Conservation (phyloP, 2,113 vertebrate genomes). For the Trinectes maculatus region DNA sequence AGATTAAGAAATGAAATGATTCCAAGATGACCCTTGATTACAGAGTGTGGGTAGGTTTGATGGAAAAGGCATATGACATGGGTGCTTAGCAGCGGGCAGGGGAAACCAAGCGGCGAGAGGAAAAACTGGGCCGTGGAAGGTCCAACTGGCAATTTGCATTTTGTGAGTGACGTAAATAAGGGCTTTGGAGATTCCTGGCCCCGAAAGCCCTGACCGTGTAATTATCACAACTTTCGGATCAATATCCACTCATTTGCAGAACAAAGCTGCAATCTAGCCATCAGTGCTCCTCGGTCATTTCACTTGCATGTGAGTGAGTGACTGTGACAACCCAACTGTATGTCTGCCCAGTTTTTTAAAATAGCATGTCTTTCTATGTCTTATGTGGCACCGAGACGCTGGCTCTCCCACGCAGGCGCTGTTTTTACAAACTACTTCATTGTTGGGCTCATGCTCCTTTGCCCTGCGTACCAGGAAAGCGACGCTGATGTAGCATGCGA, state of each 20-base stretch:
- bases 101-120: conserved; percentile 18
- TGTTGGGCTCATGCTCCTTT: conserved; percentile 60
- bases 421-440: conserved; percentile 55
- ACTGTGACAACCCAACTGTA: conserved; percentile 59
- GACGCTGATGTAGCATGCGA: conserved; percentile 65
- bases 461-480: conserved; percentile 63
- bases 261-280: conserved; percentile 63
- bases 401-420: conserved; percentile 52
- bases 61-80: conserved; percentile 60
- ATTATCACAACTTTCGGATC: conserved; percentile 69
- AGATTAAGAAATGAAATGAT: conserved; percentile 73
- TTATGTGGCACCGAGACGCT: conserved; percentile 49
- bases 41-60: conserved; percentile 60
- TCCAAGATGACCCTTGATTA: conserved; percentile 76
- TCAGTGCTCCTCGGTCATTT: conserved; percentile 33
- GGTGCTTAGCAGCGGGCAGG: conserved; percentile 52
- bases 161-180: conserved; percentile 61
- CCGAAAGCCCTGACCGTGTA: conserved; percentile 54
- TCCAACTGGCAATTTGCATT: conserved; percentile 56
- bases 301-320: conserved; percentile 42
- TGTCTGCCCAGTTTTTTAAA: conserved; percentile 51
- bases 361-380: conserved; percentile 46
- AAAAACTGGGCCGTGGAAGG: conserved; percentile 33
- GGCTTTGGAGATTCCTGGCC: conserved; percentile 55
- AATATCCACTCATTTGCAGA: conserved; percentile 65